These are phyloP conservation scores for Chaenocephalus aceratus DNA, from an alignment of 2,113 vertebrate species.

Conservation along the genomic window DNA sequence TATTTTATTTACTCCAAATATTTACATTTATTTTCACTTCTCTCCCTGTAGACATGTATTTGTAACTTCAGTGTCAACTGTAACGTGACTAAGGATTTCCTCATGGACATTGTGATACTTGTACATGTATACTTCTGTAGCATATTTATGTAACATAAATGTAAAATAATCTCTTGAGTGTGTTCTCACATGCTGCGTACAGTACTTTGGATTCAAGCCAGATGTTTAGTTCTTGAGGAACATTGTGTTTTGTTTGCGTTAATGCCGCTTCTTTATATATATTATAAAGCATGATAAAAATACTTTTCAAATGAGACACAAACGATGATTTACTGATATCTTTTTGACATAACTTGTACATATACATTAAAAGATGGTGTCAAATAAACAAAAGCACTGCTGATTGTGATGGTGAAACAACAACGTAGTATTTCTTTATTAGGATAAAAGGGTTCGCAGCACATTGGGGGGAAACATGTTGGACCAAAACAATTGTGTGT, in stretches of 20 bases:
- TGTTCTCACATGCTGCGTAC: background rate
- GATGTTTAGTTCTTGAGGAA: background rate
- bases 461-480: background rate
- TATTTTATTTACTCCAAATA: background rate
- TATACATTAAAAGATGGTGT: background rate
- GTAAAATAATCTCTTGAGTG: background rate
- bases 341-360: background rate
- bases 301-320: background rate
- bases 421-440: constrained; percentile 11
- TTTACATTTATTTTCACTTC: background rate
- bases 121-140: background rate
- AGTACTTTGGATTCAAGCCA: background rate
- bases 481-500: background rate
- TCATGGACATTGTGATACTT: background rate
- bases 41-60: background rate
- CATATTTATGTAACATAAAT: constrained; percentile 1
- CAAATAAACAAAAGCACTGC: background rate
- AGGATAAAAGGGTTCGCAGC: constrained; percentile 8
- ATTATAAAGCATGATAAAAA: background rate
- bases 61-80: background rate
- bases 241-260: background rate
- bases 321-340: background rate
- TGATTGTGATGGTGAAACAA: background rate
- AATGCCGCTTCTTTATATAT: background rate
- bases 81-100: background rate